A percentile compares a stretch with the other conserved stretches of the same genome.
Evolutionary conservation across 1,140 invertebrate genomes (phyloP).

Genomic region (Heliothis virescens): DNA sequence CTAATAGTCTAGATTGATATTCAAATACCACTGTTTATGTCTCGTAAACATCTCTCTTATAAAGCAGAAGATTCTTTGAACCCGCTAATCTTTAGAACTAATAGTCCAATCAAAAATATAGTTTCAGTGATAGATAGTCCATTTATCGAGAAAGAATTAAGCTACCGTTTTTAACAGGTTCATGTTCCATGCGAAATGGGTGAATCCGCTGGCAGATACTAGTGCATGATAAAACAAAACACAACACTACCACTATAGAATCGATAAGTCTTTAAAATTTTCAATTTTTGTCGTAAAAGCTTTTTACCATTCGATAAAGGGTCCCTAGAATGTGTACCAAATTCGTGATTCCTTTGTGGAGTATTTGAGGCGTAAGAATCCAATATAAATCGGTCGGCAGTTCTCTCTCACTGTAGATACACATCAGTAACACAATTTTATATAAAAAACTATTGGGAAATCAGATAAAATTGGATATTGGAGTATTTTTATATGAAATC

Average conservation of each 20-base stretch:
- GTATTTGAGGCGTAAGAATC: conserved; percentile 57
- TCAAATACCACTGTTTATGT: neutral
- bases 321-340: conserved; percentile 49
- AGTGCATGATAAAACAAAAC: too few species aligned
- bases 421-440: conserved; percentile 41
- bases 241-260: too few species aligned
- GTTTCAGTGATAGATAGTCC: too few species aligned
- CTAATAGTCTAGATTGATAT: neutral
- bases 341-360: conserved; percentile 54
- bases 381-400: conserved; percentile 57
- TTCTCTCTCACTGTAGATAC: conserved; percentile 38
- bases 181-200: too few species aligned
- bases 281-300: conserved; percentile 46
- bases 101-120: too few species aligned
- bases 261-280: conserved; percentile 26
- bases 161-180: too few species aligned
- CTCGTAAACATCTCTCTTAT: too few species aligned
- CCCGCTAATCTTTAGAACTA: too few species aligned
- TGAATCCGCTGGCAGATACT: too few species aligned
- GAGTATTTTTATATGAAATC: conserved; percentile 12
- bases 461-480: conserved; percentile 29
- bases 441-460: conserved; percentile 43
- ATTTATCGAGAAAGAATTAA: too few species aligned
- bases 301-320: conserved; percentile 44
- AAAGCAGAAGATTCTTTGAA: too few species aligned